Base-by-base conservation (phyloP, 2,888 invertebrate species). In the Timema cristinae region DNA sequence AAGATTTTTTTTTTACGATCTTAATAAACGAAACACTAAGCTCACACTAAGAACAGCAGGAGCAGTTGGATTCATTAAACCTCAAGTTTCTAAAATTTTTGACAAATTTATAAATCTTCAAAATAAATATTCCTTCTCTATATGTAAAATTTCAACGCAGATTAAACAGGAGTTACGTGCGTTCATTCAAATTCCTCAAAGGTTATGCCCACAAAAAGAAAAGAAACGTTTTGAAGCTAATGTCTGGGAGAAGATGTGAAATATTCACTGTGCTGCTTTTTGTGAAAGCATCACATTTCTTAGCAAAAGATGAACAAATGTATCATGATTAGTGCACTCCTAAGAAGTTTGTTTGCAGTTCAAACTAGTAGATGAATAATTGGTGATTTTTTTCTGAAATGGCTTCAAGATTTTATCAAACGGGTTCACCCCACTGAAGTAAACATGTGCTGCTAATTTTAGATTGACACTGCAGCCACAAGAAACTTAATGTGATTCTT, bases 381-480 rank as follows among this genome's bases (percentile, higher is more conserved):
- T 50, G 71, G 61, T 47, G 56, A 68, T 13, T 49, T 69, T 16
- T 73, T 74, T 71, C 49, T 73, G 9, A 49, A 69, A 47, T 74
- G 63, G 68, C 52, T 71, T 32, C 52, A 66, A 7, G 71, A 74
- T 50, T 74, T 77, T 51, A 59, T 70, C 8, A 47, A 73, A 9
- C 68, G 67, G 51, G 32, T 67, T 9, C 67, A 74, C 4, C 75
- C 77, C 48, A 72, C 73, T n/a, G 66, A 72, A 67, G 73, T 74
- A n/a, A 69, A 70, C 76, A 76, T 47, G 75, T 77, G 6, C 71
- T 78, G 6, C 66, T 78, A 0, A 74, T 78, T 32, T 50, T 78
- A 10, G 77, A 77, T 77, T 77, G 76, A 5, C 77, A 78, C 70
- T 49, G 50, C 11, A 77, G 75, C 50, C 77, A 77, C 56, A 77